phyloP scores from a whole-genome alignment of 2,797 vertebrate species.

The Acrossocheilus fasciatus region DNA sequence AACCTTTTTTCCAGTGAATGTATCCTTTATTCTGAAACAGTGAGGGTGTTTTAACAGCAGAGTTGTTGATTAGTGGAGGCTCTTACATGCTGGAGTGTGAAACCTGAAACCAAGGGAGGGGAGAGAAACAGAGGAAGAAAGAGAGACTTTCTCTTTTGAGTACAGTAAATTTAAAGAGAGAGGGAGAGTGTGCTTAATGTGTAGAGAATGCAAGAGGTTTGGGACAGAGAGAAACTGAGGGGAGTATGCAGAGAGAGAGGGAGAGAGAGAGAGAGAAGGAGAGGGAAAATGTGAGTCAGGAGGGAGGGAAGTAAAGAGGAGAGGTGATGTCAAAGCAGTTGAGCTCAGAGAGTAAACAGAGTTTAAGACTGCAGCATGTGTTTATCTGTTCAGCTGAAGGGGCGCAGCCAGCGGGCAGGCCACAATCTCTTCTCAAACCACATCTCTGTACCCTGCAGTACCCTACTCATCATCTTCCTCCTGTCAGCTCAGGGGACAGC shows the following conservation, averaged over 20 bases:
- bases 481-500: conserved; percentile 70
- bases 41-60: conserved; percentile 1
- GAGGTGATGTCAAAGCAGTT: conserved; percentile 82
- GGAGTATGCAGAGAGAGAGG: conserved; percentile 5
- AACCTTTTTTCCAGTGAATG: background rate
- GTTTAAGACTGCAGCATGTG: conserved; percentile 82
- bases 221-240: conserved; percentile 61
- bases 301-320: conserved; percentile 53
- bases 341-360: conserved; percentile 87
- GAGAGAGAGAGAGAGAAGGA: background rate
- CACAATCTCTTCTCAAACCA: conserved; percentile 47
- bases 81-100: conserved; percentile 73
- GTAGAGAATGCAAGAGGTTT: conserved; percentile 57
- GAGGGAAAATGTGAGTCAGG: conserved; percentile 56
- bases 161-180: conserved; percentile 12
- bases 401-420: conserved; percentile 68
- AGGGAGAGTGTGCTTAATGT: conserved; percentile 7
- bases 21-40: background rate
- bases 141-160: background rate
- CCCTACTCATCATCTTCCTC: conserved; percentile 71
- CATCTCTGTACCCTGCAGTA: conserved; percentile 68
- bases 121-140: background rate
- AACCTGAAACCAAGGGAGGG: conserved; percentile 75
- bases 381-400: conserved; percentile 72
- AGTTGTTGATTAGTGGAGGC: conserved; percentile 64